Evolutionary conservation across 2,888 invertebrate species (phyloP), one percentile per base, ranked within the genome.

Genomic region (Pachymerium ferrugineum): DNA sequence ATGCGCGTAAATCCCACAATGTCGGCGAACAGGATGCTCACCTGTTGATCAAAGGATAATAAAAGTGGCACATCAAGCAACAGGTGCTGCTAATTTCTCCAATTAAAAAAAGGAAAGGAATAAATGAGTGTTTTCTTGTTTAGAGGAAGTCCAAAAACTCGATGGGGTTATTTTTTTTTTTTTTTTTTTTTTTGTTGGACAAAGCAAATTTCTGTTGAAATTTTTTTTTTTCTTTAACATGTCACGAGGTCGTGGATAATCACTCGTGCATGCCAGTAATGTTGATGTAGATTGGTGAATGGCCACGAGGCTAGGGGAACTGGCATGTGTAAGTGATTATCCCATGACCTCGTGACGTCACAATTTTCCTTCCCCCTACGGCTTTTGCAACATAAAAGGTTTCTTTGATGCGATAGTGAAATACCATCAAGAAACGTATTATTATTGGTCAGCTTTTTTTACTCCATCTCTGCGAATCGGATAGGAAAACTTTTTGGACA

Each of bases 1-100:
- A 97, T 97, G 81, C 90, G 91, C 0, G 97, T 98, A 83, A 98
- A 98, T 38, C 97, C 97, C 25, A 97, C 97, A 80, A 98, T 97
- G 82, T 98, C 97, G 30, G 97, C 97, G 82, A 97, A 97, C 69
- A 98, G 84, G 80, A 98, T 97, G 84, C 94, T 94, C 67, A 97
- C 47, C 47, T 47, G 47, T 47, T 47, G 47, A 47, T 47, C 47
- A 47, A 47, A 4, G 47, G 47, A 47, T 47, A 47, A 47, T 47
- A 47, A 47, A 47, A 38, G 3, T 38, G 38, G n/a, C 4, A 14
- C 12, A 10, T 19, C 3, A 6, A 19, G 19, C 47, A 47, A 14
- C 38, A 38, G 47, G 47, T 47, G 47, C n/a, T n/a, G n/a, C n/a
- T n/a, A n/a, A n/a, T n/a, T n/a, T n/a, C n/a, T n/a, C n/a, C n/a